phyloP scores from a whole-genome alignment of 2,113 vertebrate genomes.

The Osmerus mordax region DNA sequence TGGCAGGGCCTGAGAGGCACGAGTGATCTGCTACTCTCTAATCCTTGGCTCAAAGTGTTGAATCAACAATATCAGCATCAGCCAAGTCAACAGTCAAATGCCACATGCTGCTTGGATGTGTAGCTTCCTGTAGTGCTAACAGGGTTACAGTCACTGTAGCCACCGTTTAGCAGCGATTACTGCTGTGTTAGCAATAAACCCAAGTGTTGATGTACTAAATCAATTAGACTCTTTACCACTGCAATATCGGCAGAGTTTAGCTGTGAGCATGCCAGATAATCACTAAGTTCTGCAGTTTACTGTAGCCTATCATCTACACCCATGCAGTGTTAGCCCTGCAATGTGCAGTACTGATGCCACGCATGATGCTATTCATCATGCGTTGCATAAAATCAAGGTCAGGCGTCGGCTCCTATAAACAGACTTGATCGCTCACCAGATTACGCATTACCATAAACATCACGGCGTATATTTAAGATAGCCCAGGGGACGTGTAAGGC shows the following conservation, averaged over 20 bases:
- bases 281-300: no score
- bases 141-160: constrained; percentile 32
- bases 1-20: constrained; percentile 34
- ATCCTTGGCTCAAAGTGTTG: constrained; percentile 53
- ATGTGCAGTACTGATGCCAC: not conserved
- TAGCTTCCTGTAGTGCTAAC: constrained; percentile 28
- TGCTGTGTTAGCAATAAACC: not conserved
- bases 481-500: constrained; percentile 16
- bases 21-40: constrained; percentile 39
- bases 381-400: constrained; percentile 30
- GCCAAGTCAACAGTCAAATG: constrained; percentile 47
- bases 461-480: not conserved
- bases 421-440: constrained; percentile 7
- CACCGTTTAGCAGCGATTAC: not conserved
- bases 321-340: not conserved
- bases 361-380: constrained; percentile 10
- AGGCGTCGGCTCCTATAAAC: constrained; percentile 23
- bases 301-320: no score
- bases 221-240: no score
- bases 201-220: no score
- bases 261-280: no score
- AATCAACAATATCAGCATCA: constrained; percentile 54
- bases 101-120: constrained; percentile 37
- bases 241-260: no score
- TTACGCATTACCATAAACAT: constrained; percentile 15